Evolutionary conservation across 2,888 invertebrate species (phyloP), one percentile per base, ranked within the genome.

Genomic region (Agrochola circellaris): DNA sequence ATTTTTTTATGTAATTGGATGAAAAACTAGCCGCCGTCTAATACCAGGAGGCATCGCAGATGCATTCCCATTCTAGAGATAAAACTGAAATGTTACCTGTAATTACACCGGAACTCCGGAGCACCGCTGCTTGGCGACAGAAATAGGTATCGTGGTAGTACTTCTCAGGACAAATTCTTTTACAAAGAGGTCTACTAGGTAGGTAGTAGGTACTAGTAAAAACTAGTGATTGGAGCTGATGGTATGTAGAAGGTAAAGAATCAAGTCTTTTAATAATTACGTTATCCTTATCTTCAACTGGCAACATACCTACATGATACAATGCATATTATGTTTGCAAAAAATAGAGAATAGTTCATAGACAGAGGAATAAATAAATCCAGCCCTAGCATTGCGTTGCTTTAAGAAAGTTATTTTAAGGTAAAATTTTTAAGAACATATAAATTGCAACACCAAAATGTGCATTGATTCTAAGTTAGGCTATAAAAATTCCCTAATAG

Each of bases 41-140:
- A 51, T 51, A 30, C 58, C 30, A 60, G 7, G 15, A n/a, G n/a
- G 30, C 0, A 73, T 54, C 5, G 23, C 11, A 54, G 42, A 48
- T 26, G 6, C 13, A 67, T 67, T 67, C 48, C 30, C 71, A 71
- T 73, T 2, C 13, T 3, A 70, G 42, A 64, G 76, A 76, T 77
- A 77, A 48, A 38, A 48, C 26, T 76, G 38, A 38, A 65, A 77
- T 77, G 38, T 42, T 15, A 11, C 17, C 20, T 42, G 15, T 65
- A 77, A 60, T 76, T 60, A 42, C 30, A 42, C 2, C 26, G 34
- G 34, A 3, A 38, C 58, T 58, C 38, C 9, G 38, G 58, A 23
- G 30, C 38, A 54, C 61, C 8, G n/a, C 38, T 76, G 13, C 5
- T 26, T 23, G 8, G 13, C 9, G 51, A 61, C 26, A 54, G 8